These are phyloP conservation scores for Tethya wilhelma DNA, from an alignment of 37 sponge, comb jelly and placozoan genomes.

Conservation along the genomic window DNA sequence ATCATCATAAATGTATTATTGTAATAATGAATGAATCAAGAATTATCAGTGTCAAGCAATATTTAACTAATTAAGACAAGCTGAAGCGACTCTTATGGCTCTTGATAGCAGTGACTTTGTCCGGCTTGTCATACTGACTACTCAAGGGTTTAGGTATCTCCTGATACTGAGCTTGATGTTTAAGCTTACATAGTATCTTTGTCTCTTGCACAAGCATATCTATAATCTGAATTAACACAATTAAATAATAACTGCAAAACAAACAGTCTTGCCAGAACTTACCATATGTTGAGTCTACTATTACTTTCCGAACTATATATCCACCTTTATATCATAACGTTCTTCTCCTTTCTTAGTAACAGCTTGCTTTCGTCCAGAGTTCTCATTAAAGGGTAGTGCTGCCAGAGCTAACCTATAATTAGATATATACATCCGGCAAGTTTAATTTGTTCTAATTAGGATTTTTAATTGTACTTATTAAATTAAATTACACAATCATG, in stretches of 20 bases:
- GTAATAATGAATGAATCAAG: not conserved
- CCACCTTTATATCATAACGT: slow-evolving; percentile 43
- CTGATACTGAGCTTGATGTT: too few species aligned
- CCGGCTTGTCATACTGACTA: slow-evolving; percentile 26
- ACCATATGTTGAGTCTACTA: slow-evolving; percentile 29
- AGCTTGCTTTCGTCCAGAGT: slow-evolving; percentile 23
- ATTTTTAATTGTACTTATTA: too few species aligned
- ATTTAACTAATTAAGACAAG: not conserved
- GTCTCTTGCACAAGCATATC: slow-evolving; percentile 19
- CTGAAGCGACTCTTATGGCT: slow-evolving; percentile 35
- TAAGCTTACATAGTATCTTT: not conserved
- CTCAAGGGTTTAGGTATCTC: slow-evolving; percentile 8
- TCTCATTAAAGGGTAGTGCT: slow-evolving; percentile 59
- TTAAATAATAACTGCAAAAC: not conserved
- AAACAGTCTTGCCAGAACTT: not conserved
- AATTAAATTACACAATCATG: too few species aligned
- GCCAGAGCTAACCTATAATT: slow-evolving; percentile 38
- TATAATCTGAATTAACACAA: slow-evolving; percentile 24
- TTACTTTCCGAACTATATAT: slow-evolving; percentile 35
- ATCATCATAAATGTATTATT: slow-evolving; percentile 8
- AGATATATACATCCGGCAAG: too few species aligned
- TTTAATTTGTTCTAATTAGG: too few species aligned
- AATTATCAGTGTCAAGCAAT: not conserved
- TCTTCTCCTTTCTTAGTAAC: slow-evolving; percentile 23
- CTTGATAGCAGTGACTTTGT: slow-evolving; percentile 28